Percentiles rank a stretch among this genome's conserved stretches.
Conservation (phyloP, 2,888 invertebrate genomes). For the Pseudococcus longispinus region DNA sequence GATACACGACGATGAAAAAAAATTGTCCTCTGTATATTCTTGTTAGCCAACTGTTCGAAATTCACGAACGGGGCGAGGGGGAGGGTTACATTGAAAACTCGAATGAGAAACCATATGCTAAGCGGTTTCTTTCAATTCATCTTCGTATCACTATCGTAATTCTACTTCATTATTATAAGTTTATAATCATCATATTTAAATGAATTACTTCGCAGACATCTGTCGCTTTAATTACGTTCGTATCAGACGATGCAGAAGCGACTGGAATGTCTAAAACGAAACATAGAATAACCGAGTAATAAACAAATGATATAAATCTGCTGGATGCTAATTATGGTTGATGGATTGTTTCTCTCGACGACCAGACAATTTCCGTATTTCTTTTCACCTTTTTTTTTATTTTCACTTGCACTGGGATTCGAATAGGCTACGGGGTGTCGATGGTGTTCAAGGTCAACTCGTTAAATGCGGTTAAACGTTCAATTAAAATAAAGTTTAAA, state of each 20-base stretch:
- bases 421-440: background rate
- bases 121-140: slow-evolving; percentile 5
- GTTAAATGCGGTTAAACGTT: slow-evolving; percentile 39
- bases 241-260: background rate
- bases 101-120: background rate
- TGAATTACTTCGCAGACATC: background rate
- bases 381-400: background rate
- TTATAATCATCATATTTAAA: background rate
- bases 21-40: background rate
- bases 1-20: background rate
- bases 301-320: slow-evolving; percentile 7
- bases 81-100: background rate
- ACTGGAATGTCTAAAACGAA: background rate
- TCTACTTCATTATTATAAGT: background rate
- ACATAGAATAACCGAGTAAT: background rate
- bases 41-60: background rate
- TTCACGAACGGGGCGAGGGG: background rate
- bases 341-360: background rate
- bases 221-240: slow-evolving; percentile 34
- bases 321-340: background rate
- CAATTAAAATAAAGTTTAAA: background rate
- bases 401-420: background rate
- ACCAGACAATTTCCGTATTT: slow-evolving; percentile 28
- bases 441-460: slow-evolving; percentile 19
- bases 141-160: background rate